These are phyloP conservation scores for Drosophila recens DNA, from an alignment of 2,888 invertebrate species.

Conservation along the genomic window DNA sequence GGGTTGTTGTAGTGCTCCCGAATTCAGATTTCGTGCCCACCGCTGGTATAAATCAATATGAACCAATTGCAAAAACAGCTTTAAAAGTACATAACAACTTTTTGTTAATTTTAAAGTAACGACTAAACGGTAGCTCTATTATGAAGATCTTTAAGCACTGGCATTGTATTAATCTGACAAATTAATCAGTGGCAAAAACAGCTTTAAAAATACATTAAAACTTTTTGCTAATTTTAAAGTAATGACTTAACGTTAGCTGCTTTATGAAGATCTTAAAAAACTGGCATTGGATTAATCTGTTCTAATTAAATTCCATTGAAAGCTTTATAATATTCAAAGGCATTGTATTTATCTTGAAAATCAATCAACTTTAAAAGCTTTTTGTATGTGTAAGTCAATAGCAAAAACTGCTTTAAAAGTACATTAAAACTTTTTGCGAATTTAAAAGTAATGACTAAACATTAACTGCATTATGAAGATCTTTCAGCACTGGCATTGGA, in stretches of 20 bases:
- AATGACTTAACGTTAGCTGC: no score
- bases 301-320: neutral
- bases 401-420: neutral
- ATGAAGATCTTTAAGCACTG: neutral
- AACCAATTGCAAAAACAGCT: neutral
- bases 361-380: neutral
- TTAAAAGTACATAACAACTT: neutral
- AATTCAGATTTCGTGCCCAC: no score
- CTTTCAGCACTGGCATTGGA: neutral
- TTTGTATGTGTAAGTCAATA: neutral
- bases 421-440: neutral
- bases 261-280: no score
- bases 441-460: neutral
- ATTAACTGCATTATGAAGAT: neutral
- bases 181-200: neutral
- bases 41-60: no score
- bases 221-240: neutral
- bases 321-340: neutral
- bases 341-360: neutral
- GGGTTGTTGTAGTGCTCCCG: no score
- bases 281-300: no score
- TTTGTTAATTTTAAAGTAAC: neutral
- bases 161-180: conserved; percentile 3
- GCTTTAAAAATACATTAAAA: neutral
- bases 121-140: neutral